Percentiles rank a stretch among this genome's conserved stretches.
Evolutionary conservation across 2,113 vertebrate genomes (phyloP).

Genomic region (Nyctereutes procyonoides): DNA sequence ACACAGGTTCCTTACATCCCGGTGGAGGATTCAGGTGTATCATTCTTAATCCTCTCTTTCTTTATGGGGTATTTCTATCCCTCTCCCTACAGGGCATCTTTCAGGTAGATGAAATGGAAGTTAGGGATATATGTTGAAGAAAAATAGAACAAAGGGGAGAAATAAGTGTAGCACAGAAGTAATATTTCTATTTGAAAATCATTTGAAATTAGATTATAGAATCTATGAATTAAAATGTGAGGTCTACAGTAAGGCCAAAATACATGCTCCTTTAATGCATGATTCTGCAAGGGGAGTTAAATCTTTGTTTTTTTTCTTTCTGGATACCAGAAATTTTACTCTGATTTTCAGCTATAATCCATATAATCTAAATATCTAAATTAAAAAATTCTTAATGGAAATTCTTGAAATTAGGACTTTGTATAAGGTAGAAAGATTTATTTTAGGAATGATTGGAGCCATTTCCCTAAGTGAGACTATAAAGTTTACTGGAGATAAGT

Average conservation of each 20-base stretch:
- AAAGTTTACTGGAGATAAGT: not conserved
- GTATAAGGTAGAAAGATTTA: not conserved
- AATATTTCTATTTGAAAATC: not conserved
- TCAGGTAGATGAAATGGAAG: not conserved
- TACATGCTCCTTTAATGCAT: not conserved
- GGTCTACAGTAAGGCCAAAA: not conserved
- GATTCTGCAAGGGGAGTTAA: not conserved
- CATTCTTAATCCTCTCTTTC: not conserved
- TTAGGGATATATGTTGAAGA: not conserved
- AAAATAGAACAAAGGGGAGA: not conserved
- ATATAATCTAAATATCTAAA: not conserved
- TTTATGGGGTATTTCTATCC: not conserved
- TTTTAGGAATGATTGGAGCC: not conserved
- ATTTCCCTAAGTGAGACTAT: not conserved
- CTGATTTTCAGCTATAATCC: not conserved
- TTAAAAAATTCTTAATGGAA: not conserved
- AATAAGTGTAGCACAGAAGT: not conserved
- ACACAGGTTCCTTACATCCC: not conserved
- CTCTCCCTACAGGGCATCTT: not conserved
- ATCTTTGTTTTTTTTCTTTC: constrained; percentile 1
- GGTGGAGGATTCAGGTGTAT: not conserved
- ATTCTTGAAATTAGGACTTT: not conserved
- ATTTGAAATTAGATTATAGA: not conserved
- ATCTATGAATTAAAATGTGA: not conserved
- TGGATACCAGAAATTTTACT: not conserved